Base-by-base conservation (phyloP, 2,113 vertebrate species). In the Atrichornis clamosus region DNA sequence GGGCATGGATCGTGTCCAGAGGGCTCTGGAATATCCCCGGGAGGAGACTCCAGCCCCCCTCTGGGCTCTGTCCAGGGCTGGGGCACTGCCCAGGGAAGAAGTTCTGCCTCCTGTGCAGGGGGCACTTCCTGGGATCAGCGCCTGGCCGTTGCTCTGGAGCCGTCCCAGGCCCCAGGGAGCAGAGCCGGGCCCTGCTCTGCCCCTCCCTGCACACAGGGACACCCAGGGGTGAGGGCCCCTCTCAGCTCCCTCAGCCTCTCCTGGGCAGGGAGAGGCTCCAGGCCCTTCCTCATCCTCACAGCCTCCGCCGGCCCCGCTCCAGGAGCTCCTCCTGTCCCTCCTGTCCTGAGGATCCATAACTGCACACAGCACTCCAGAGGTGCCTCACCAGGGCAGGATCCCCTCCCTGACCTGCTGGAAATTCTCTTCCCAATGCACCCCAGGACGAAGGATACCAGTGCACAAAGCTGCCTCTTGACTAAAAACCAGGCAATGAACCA, bases 381-480 rank as follows among this genome's bases (percentile, higher is more conserved):
- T 37, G 80, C 26, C 59, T 33, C 1, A 46, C 37, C 67, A 37
- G 56, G 67, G 58, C 59, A 65, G 70, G 32, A 11, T 37, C 46
- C 2, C 2, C n/a, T 27, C 63, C 46, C 55, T 28, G 55, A 2
- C 18, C 44, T 41, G 37, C 16, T 62, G 74, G 64, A 1, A 69
- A 7, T 13, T 23, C 74, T 6, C 55, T 8, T 33, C 46, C 59
- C 3, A 0, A 2, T 6, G 17, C 20, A 3, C 4, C 58, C 49
- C 64, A 47, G 28, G n/a, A 39, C 41, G 20, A 33, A 47, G 28
- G 27, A 1, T 19, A 10, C 6, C 84, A 7, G 1, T 6, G 24
- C 39, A 19, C 39, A 28, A n/a, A 39, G 18, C 50, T 49, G 8
- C 20, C 7, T 21, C 70, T 27, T 1, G 4, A 18, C 28, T 46